Evolutionary conservation across 2,888 invertebrate species (phyloP).

Genomic region (Torymus auratus): DNA sequence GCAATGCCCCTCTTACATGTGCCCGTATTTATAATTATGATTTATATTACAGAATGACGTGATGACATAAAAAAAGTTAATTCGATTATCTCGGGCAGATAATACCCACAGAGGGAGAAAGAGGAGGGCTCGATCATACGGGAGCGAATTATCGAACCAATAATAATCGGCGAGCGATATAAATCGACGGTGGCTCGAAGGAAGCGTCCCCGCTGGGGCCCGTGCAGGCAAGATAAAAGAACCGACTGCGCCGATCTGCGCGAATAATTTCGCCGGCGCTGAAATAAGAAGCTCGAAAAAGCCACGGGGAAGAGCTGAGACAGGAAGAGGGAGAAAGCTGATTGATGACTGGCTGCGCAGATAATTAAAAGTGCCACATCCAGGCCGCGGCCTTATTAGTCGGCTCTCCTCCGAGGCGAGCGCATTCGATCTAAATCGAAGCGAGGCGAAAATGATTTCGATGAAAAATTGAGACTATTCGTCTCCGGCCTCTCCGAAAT

Average conservation of each 20-base stretch:
- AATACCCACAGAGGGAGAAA: not conserved
- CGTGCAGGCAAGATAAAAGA: slow-evolving; percentile 56
- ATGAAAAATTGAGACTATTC: slow-evolving; percentile 55
- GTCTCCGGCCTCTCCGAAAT: slow-evolving; percentile 38
- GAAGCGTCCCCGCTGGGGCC: slow-evolving; percentile 45
- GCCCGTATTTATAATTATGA: too few relatives aligned
- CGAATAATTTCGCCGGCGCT: slow-evolving; percentile 38
- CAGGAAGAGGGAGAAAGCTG: slow-evolving; percentile 61
- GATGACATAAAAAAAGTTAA: not conserved
- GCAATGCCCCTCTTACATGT: too few relatives aligned
- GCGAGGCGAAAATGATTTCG: slow-evolving; percentile 43
- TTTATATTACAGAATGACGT: too few relatives aligned
- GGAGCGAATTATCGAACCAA: slow-evolving; percentile 39
- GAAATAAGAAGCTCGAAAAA: slow-evolving; percentile 6
- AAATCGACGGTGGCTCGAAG: slow-evolving; percentile 43
- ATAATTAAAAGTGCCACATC: slow-evolving; percentile 67
- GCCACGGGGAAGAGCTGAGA: not conserved
- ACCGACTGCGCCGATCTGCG: slow-evolving; percentile 53
- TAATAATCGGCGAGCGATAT: slow-evolving; percentile 40
- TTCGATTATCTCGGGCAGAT: slow-evolving; percentile 15
- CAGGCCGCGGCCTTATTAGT: slow-evolving; percentile 54
- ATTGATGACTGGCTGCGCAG: slow-evolving; percentile 69
- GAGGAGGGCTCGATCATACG: too few relatives aligned
- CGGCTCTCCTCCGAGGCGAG: not conserved
- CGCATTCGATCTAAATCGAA: slow-evolving; percentile 45